A percentile compares a stretch with the other conserved stretches of the same genome.
phyloP scores from a whole-genome alignment of 2,797 vertebrate genomes.

The Eutrigla gurnardus region DNA sequence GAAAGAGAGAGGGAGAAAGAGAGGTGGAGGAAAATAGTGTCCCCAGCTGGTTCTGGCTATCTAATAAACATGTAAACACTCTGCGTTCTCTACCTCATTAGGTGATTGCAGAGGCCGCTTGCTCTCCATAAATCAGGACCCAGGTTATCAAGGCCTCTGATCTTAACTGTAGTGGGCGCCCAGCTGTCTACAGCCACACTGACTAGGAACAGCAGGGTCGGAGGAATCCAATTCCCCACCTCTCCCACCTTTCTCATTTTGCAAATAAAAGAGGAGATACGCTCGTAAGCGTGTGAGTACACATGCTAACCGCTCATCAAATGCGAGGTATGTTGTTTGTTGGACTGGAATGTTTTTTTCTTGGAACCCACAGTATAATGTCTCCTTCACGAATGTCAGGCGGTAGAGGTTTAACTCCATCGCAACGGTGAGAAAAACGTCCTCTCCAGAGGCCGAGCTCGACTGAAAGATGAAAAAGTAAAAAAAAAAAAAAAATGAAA shows the following conservation, averaged over 20 bases:
- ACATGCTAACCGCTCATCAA: constrained; percentile 65
- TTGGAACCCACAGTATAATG: constrained; percentile 28
- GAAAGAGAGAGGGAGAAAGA: constrained; percentile 11
- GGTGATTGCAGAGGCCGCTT: constrained; percentile 89
- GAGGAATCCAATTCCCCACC: constrained; percentile 90
- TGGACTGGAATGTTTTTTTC: constrained; percentile 25
- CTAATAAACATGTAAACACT: constrained; percentile 99
- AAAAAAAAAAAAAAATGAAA: constrained; percentile 69
- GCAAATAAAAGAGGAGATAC: constrained; percentile 80
- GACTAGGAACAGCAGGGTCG: constrained; percentile 89
- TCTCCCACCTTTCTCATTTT: constrained; percentile 81
- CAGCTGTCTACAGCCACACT: constrained; percentile 93
- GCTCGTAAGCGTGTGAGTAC: constrained; percentile 65
- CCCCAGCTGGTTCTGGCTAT: constrained; percentile 95
- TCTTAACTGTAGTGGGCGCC: constrained; percentile 97
- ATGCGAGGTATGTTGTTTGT: constrained; percentile 47
- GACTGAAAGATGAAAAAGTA: constrained; percentile 74
- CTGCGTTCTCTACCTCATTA: constrained; percentile 96
- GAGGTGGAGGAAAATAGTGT: constrained; percentile 64
- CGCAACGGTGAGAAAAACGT: constrained; percentile 60
- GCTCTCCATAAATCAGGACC: constrained; percentile 94
- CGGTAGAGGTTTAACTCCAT: constrained; percentile 50
- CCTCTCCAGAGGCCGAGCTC: constrained; percentile 56
- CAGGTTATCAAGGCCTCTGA: constrained; percentile 98
- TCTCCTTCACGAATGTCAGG: constrained; percentile 45